These are phyloP conservation scores for Corythaeola cristata DNA, from an alignment of 2,113 vertebrate genomes.

Conservation along the genomic window DNA sequence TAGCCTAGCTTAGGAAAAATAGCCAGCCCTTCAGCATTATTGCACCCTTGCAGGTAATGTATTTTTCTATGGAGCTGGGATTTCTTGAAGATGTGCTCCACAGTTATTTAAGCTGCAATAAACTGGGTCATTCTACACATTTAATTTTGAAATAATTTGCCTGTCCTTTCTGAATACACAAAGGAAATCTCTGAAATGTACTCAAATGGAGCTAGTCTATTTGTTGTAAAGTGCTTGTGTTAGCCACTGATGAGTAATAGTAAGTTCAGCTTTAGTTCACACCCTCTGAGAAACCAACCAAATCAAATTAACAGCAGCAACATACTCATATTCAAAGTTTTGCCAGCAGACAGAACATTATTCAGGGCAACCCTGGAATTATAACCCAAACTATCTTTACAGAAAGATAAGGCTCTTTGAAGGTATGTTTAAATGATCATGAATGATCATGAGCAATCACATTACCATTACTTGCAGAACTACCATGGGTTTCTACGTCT, in stretches of 20 bases:
- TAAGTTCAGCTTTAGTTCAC: slow-evolving; percentile 45
- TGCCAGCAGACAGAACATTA: background rate
- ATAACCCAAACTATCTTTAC: background rate
- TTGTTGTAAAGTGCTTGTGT: background rate
- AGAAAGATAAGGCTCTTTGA: background rate
- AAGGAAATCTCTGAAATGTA: slow-evolving; percentile 31
- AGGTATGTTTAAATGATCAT: background rate
- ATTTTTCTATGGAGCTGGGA: slow-evolving; percentile 38
- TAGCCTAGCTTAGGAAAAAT: slow-evolving; percentile 4
- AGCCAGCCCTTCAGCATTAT: slow-evolving; percentile 16
- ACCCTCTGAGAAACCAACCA: slow-evolving; percentile 13
- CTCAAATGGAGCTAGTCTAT: background rate
- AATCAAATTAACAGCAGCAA: slow-evolving; percentile 25
- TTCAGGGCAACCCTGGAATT: background rate
- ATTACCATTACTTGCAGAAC: background rate
- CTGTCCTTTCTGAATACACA: slow-evolving; percentile 54
- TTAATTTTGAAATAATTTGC: slow-evolving; percentile 61
- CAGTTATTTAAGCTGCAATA: slow-evolving; percentile 51
- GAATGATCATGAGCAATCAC: background rate
- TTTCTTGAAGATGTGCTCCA: slow-evolving; percentile 27
- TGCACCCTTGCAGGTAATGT: slow-evolving; percentile 23
- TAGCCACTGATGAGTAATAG: slow-evolving; percentile 27
- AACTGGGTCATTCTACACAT: slow-evolving; percentile 39
- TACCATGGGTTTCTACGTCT: background rate
- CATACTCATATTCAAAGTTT: background rate